Evolutionary conservation across 2,797 vertebrate genomes (phyloP), one percentile per base, ranked within the genome.

Genomic region (Anguilla anguilla): DNA sequence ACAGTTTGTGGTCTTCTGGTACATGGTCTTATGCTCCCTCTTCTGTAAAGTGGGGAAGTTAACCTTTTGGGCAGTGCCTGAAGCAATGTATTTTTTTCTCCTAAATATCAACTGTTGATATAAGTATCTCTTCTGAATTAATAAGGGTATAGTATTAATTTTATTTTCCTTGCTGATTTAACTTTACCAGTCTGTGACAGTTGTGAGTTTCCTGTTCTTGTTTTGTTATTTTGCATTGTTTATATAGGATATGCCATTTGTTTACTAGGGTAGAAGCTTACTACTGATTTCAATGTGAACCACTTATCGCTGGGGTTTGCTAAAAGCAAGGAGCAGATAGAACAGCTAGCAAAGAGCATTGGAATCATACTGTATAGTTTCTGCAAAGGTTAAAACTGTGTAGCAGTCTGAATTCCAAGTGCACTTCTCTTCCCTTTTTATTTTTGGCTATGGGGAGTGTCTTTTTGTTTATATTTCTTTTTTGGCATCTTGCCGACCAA

Each of bases 21-120:
- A 69, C 46, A 49, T 53, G 51, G 79, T 86, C 85, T 83, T 57
- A 9, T 86, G 83, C 81, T 88, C 83, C 53, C 86, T 81, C 87
- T 72, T 82, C 72, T 85, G 72, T 35, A n/a, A 85, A 59, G 4
- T 74, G 67, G 31, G 3, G 72, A 43, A 49, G 19, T 86, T 86
- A 86, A 86, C 74, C 86, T 85, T 83, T 46, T 67, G 53, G 51
- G 53, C 43, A 39, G 86, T 53, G 59, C 59, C 69, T 88, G 61
- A 55, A 88, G 83, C 67, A 79, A 53, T 15, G 49, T 39, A 7
- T 31, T 84, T n/a, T 72, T 83, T 67, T 67, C 46, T 53, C 83
- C n/a, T 11, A 83, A 28, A 81, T 81, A 81, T 81, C 39, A 49
- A 81, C 77, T 49, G n/a, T 43, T 81, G 43, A 82, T 64, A 64